phyloP scores from a whole-genome alignment of 1,140 invertebrate genomes.

The Onthophagus taurus region DNA sequence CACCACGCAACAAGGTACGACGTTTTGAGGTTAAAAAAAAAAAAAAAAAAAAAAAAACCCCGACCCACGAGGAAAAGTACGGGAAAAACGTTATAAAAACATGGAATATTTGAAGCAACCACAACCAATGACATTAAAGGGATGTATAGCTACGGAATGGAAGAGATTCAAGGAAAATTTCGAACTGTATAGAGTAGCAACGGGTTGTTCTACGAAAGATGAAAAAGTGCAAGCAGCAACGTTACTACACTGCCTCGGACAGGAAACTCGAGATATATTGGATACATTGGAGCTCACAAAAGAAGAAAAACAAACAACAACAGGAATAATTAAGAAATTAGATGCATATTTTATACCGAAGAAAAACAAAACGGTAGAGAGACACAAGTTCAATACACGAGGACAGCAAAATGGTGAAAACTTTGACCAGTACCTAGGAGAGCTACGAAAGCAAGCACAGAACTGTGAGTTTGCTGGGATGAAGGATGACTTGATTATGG shows the following conservation, averaged over 20 bases:
- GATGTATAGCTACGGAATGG: no score
- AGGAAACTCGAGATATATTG: slow-evolving; percentile 2
- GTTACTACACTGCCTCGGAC: slow-evolving; percentile 4
- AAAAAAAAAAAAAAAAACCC: no score
- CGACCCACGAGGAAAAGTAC: no score
- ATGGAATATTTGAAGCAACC: no score
- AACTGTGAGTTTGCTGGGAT: slow-evolving; percentile 1
- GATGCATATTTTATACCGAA: slow-evolving; percentile 5
- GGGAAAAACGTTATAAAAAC: no score
- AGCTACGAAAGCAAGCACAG: neutral
- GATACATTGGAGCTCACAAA: neutral
- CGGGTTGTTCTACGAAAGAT: neutral
- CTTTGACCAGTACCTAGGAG: slow-evolving; percentile 1
- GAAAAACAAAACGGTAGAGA: neutral
- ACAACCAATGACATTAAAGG: no score
- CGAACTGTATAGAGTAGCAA: neutral
- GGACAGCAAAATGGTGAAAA: neutral
- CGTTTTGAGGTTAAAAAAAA: no score
- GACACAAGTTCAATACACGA: slow-evolving; percentile 7
- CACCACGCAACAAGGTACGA: no score
- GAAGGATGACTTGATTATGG: neutral
- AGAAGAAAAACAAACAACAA: neutral
- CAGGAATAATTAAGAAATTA: neutral
- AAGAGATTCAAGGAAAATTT: neutral
- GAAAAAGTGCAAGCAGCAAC: neutral